Evolutionary conservation across 2,113 vertebrate genomes (phyloP).

Genomic region (Paradoxurus hermaphroditus): DNA sequence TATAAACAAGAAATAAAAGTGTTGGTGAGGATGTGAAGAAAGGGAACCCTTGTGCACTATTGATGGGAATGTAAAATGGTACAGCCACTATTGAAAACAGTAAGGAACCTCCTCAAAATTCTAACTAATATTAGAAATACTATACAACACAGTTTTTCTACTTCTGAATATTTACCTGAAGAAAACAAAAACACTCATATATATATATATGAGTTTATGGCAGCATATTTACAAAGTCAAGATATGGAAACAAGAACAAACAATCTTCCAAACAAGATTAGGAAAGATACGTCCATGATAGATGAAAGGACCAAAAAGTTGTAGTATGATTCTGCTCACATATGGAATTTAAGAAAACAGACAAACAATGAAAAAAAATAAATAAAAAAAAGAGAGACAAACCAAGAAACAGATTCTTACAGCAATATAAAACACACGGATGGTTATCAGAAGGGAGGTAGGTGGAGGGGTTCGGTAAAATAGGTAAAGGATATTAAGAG

Average conservation of each 20-base stretch:
- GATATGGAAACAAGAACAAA: neutral
- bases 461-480: neutral
- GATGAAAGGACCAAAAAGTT: neutral
- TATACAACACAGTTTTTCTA: neutral
- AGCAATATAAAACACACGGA: neutral
- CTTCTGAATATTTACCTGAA: neutral
- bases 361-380: neutral
- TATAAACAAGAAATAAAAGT: neutral
- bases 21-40: neutral
- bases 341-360: neutral
- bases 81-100: neutral
- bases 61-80: neutral
- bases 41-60: neutral
- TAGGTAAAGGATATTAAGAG: neutral
- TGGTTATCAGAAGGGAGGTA: neutral
- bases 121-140: neutral
- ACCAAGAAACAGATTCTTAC: neutral
- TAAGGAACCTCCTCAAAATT: neutral
- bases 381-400: neutral
- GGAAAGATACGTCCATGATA: neutral
- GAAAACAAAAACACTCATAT: neutral
- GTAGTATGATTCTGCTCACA: neutral
- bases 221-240: neutral
- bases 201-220: neutral
- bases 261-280: too few relatives aligned